Base-by-base conservation (phyloP, 2,113 vertebrate genomes). In the Hypanus sabinus region DNA sequence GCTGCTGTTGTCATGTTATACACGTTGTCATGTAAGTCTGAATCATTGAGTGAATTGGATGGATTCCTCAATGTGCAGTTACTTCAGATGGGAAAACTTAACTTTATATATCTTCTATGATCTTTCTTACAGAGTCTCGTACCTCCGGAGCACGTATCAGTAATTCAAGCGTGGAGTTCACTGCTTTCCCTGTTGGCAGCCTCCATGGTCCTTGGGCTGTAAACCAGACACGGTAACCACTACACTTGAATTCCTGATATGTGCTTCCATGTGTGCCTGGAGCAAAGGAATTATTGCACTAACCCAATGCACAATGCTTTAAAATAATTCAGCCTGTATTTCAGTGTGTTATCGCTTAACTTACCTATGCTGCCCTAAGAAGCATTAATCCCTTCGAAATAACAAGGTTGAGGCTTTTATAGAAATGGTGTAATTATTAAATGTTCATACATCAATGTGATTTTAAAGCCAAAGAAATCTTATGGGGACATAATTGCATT, bases 161-260 rank as follows among this genome's bases (percentile, higher is more conserved):
- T 65, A 90, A 90, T 90, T 90, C 85, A 90, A 90, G 85, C 60
- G 85, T 90, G 85, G 85, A 90, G 60, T 65, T 90, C 85, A 90
- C 30, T 90, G 85, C 60, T 14, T n/a, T 30, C n/a, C 30, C n/a
- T 90, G 8, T 65, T 90, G 85, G 60, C 85, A 90, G 85, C 85
- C 85, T 65, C 57, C 85, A 90, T 65, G 85, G 85, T 90, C 85
- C 60, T 33, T 18, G 27, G 85, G 85, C 85, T 90, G 85, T n/a
- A 90, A 90, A 90, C 62, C 85, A 90, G 30, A 90, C 85, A 90
- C 85, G 85, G 85, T 90, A 90, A 90, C 85, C 30, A 20, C 85
- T 65, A 90, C 85, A 90, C 85, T 90, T 90, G 85, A 65, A 90
- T 90, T 90, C 85, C 85, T 90, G 85, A 90, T 90, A 90, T 65